These are phyloP conservation scores for Megalonaias nervosa DNA, from an alignment of 1,140 invertebrate genomes.

Conservation along the genomic window DNA sequence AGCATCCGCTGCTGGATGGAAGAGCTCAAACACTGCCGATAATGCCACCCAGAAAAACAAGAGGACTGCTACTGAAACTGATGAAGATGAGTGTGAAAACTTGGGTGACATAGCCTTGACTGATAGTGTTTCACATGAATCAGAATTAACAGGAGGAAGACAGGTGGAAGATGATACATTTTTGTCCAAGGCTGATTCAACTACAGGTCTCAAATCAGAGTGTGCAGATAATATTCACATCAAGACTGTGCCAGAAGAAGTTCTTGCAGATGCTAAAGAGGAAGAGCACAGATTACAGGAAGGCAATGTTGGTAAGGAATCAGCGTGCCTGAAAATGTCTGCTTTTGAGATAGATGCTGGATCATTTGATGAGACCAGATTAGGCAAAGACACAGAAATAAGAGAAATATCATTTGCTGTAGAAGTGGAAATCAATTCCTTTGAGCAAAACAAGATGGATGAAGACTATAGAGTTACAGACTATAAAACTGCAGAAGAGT, in stretches of 20 bases:
- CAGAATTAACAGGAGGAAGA: background rate
- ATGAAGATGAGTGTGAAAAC: background rate
- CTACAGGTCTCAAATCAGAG: no score
- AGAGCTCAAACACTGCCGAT: no score
- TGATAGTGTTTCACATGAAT: background rate
- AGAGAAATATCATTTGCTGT: background rate
- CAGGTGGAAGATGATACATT: background rate
- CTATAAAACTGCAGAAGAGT: constrained; percentile 1
- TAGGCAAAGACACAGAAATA: background rate
- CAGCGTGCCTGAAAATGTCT: background rate
- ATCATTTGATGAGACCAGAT: background rate
- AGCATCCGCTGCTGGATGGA: no score
- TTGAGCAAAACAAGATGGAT: constrained; percentile 6
- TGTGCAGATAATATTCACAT: background rate
- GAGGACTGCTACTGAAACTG: background rate
- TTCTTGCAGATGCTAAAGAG: background rate
- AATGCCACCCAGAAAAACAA: no score
- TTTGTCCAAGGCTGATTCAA: no score
- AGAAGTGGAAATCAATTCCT: background rate
- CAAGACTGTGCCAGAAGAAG: background rate
- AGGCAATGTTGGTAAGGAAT: background rate
- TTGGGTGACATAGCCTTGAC: background rate
- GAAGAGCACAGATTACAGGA: background rate
- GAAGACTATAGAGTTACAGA: background rate
- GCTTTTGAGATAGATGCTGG: background rate